Evolutionary conservation across 2,113 vertebrate genomes (phyloP).

Genomic region (Oxyura jamaicensis): DNA sequence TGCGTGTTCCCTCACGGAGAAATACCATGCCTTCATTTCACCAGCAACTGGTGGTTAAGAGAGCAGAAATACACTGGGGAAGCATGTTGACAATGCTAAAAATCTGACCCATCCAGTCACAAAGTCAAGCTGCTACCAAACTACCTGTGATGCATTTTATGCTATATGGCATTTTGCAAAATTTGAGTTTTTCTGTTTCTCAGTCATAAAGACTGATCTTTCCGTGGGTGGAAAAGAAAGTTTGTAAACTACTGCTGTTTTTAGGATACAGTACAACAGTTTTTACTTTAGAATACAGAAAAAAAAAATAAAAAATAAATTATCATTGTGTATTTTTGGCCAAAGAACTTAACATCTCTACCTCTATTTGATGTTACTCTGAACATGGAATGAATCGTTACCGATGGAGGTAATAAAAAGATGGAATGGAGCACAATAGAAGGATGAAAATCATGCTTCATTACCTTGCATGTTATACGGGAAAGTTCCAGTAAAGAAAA

Average conservation of each 20-base stretch:
- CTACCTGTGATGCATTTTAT: background rate
- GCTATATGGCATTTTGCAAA: background rate
- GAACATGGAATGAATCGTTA: background rate
- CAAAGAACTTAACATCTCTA: background rate
- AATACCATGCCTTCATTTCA: background rate
- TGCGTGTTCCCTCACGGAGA: background rate
- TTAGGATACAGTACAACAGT: background rate
- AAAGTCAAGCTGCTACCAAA: background rate
- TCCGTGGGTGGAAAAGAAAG: background rate
- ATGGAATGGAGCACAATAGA: rapidly evolving
- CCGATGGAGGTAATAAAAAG: background rate
- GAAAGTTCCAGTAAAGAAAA: slow-evolving; percentile 87
- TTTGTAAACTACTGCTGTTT: background rate
- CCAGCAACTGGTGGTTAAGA: background rate
- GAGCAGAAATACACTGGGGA: background rate
- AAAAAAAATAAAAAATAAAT: background rate
- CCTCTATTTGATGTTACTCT: background rate
- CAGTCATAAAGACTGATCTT: background rate
- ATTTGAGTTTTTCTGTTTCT: background rate
- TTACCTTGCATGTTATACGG: slow-evolving; percentile 87
- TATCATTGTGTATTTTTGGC: background rate
- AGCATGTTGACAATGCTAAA: background rate
- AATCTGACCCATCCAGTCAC: background rate
- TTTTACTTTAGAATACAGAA: background rate
- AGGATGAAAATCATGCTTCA: rapidly evolving